Evolutionary conservation across 1,140 invertebrate genomes (phyloP), one percentile per base, ranked within the genome.

Genomic region (Leptoteleia sp.): DNA sequence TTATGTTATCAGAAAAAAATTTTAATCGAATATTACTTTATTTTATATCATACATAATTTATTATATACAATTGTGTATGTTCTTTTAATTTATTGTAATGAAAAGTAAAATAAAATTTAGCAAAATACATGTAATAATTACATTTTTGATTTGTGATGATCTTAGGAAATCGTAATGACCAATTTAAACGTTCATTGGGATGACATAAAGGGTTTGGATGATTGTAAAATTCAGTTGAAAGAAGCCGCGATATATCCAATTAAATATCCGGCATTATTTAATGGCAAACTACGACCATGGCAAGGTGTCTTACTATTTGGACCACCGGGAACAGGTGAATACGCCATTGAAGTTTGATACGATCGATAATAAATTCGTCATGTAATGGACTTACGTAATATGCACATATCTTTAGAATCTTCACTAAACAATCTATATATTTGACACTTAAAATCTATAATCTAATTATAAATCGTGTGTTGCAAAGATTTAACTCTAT

Each of bases 231-330:
- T 91, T 76, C 86, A 96, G 12, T 88, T 99, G n/a, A 94, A 96
- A 90, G 96, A 98, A 89, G 94, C 96, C 1, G 93, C 97, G 0
- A 91, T 98, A 3, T 97, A 96, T 88, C 96, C 96, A 1, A 90
- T 93, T 5, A 94, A 94, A 84, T 96, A 97, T 89, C 96, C 96
- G 1, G 91, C 94, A 48, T 88, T 98, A 4, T 99, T 98, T 84
- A 91, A 91, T 13, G 93, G 93, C 1, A 91, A 95, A 22, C 85
- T 96, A 29, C 91, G 93, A 47, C 95, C 96, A 0, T 98, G 97
- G 96, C 94, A 94, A 84, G 88, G 91, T 29, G 89, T 97, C 29
- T 86, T 98, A 9, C 87, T 98, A 0, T 96, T 96, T 84, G 97
- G 96, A 0, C 96, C 96, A 1, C 96, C 97, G 0, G 96, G 93